A percentile compares a stretch with the other conserved stretches of the same genome.
Conservation (phyloP, 1,140 invertebrate genomes). For the Bombyx mandarina region DNA sequence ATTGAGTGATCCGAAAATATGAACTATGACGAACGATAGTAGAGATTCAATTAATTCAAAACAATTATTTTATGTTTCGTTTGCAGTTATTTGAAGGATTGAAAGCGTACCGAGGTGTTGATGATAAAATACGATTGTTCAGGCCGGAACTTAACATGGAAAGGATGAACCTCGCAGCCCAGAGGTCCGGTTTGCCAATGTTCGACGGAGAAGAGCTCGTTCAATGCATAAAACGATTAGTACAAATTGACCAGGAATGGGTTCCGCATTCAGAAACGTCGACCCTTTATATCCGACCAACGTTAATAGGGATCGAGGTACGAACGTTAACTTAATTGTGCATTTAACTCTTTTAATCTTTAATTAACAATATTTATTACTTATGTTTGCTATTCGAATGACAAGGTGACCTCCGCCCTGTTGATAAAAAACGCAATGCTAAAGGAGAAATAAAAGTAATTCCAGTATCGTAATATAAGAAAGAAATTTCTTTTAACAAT, state of each 20-base stretch:
- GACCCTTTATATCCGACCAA: constrained; percentile 96
- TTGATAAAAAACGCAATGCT: too few species aligned
- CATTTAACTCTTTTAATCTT: background rate
- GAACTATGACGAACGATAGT: too few species aligned
- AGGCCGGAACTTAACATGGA: constrained; percentile 96
- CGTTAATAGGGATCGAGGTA: constrained; percentile 97
- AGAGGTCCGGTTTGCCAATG: constrained; percentile 87
- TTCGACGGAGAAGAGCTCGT: constrained; percentile 93
- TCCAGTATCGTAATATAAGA: too few species aligned
- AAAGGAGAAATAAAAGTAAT: too few species aligned
- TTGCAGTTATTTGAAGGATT: constrained; percentile 97
- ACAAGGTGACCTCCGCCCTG: too few species aligned
- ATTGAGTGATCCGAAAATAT: too few species aligned
- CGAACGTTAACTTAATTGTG: constrained; percentile 45
- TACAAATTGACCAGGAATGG: constrained; percentile 97
- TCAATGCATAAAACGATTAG: constrained; percentile 87
- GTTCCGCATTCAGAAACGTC: constrained; percentile 91
- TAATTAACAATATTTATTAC: too few species aligned
- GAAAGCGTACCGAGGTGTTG: constrained; percentile 96
- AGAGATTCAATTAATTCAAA: too few species aligned
- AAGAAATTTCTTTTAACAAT: too few species aligned
- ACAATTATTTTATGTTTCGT: background rate
- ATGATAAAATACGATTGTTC: constrained; percentile 94
- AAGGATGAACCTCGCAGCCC: constrained; percentile 90
- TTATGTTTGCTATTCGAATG: too few species aligned